Conservation (phyloP, 35 echinoderm and acorn worm genomes). For the Nesometra sesokonis region DNA sequence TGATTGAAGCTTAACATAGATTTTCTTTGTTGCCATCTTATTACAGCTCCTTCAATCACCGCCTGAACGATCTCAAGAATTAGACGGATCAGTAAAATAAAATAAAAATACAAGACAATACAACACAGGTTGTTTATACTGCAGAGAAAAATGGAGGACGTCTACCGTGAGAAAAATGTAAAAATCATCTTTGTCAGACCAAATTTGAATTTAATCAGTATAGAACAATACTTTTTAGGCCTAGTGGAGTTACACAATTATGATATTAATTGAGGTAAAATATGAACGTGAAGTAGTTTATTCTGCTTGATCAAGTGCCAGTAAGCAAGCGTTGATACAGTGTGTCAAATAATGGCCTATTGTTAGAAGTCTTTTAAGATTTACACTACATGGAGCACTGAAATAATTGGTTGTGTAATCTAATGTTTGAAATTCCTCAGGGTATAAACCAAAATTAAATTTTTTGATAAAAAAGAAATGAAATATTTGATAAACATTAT, state of each 20-base stretch:
- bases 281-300: neutral
- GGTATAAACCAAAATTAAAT: too few relatives aligned
- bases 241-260: neutral
- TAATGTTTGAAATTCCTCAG: too few relatives aligned
- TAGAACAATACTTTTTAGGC: neutral
- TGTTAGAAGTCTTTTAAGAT: too few relatives aligned
- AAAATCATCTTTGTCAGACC: neutral
- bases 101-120: neutral
- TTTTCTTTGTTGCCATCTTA: neutral
- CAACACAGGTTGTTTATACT: neutral
- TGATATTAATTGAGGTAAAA: neutral
- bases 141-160: neutral
- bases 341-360: too few relatives aligned
- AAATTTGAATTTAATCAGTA: neutral
- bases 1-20: neutral
- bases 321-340: too few relatives aligned
- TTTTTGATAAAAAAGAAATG: too few relatives aligned
- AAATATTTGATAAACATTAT: too few relatives aligned
- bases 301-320: too few relatives aligned
- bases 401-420: too few relatives aligned
- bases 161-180: neutral
- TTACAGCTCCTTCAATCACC: neutral
- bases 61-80: neutral
- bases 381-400: too few relatives aligned
- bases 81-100: neutral